These are phyloP conservation scores for Pheosia gnoma DNA, from an alignment of 2,888 invertebrate species.

Conservation along the genomic window DNA sequence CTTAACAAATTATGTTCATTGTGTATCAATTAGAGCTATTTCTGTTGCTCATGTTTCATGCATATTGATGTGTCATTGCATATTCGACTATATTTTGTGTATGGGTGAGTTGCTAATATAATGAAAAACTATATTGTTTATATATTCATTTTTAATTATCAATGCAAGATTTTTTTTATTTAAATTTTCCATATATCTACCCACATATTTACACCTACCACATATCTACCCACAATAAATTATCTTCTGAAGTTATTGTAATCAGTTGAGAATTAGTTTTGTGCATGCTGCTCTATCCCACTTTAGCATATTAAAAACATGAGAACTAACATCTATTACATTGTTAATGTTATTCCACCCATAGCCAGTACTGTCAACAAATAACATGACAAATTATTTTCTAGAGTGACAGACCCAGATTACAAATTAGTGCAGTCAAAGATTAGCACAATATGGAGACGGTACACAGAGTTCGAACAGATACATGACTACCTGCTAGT, in stretches of 20 bases:
- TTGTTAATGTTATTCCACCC: too few relatives aligned
- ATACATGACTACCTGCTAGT: constrained; percentile 90
- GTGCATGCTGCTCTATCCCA: too few relatives aligned
- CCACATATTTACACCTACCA: too few relatives aligned
- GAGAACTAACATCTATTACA: too few relatives aligned
- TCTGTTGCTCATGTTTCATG: constrained; percentile 15
- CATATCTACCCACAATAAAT: too few relatives aligned
- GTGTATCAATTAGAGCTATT: constrained; percentile 42
- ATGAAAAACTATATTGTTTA: background rate
- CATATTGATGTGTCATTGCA: constrained; percentile 16
- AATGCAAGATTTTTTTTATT: too few relatives aligned
- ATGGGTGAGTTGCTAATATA: background rate
- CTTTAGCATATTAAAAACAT: too few relatives aligned
- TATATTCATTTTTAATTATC: too few relatives aligned
- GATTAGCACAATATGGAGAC: constrained; percentile 88
- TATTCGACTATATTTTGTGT: constrained; percentile 16
- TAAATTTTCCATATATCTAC: too few relatives aligned
- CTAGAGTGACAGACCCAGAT: constrained; percentile 86
- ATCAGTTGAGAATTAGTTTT: too few relatives aligned
- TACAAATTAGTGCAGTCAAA: constrained; percentile 85
- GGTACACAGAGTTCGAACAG: constrained; percentile 94
- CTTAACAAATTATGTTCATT: constrained; percentile 46
- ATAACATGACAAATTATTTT: constrained; percentile 36
- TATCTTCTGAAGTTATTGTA: too few relatives aligned
- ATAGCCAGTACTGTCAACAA: background rate